Base-by-base conservation (phyloP, 1,140 invertebrate species). In the Antheraea mylitta region DNA sequence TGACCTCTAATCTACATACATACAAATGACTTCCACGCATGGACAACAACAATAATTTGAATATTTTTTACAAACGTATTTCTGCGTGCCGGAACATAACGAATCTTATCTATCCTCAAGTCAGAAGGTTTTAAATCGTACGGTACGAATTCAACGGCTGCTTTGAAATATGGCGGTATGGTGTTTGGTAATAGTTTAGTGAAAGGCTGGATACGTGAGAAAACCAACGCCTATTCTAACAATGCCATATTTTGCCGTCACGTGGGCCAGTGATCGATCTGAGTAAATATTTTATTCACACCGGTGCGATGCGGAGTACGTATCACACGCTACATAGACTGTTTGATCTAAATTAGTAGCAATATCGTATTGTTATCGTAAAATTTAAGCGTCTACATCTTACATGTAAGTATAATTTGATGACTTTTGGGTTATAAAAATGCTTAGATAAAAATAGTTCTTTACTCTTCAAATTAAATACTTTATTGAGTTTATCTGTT, bases 1-100 rank as follows among this genome's bases (percentile, higher is more conserved):
- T 89, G 89, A 91, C 89, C 87, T 87, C 84, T 85, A 89, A 87
- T 89, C 85, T 87, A 87, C 85, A 89, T 88, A 87, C 83, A 81
- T 83, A 87, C 84, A 87, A 91, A 89, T 87, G 82, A 87, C 85
- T 89, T 87, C 83, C 85, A 89, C 82, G 86, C 83, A 87, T 89
- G 83, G 84, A 85, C 83, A 89, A 87, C 82, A 83, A 87, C 79
- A 84, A 85, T 90, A 87, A 86, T 83, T 87, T 77, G 77, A 83
- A 78, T 82, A 79, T 73, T 78, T 53, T 53, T 53, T 74, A 38
- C 71, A 61, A 65, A 68, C 64, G 53, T 76, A 68, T 10, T 10
- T 13, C 22, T 30, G 30, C 58, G 11, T 69, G 0, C 11, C 18
- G 7, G n/a, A 7, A 58, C 6, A 18, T 13, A 58, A 30, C 10